Percentiles rank a stretch among this genome's conserved stretches.
Evolutionary conservation across 1,140 invertebrate genomes (phyloP).

Genomic region (Bicyclus anynana): DNA sequence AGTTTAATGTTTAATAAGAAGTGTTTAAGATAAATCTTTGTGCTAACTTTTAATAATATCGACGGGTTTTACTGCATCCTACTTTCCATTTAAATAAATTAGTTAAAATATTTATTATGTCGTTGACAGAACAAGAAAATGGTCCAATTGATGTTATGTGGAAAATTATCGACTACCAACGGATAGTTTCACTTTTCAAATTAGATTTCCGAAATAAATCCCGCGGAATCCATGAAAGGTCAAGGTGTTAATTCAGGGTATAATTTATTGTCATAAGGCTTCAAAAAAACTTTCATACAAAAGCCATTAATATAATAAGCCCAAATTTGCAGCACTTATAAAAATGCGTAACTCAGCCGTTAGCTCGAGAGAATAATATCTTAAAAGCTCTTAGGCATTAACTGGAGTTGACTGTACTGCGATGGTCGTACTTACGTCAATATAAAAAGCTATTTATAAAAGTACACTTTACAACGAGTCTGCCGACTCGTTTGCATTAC

Average conservation of each 20-base stretch:
- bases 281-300: no score
- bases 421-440: background rate
- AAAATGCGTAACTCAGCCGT: no score
- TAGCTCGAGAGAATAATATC: no score
- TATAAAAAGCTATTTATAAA: constrained; percentile 4
- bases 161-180: no score
- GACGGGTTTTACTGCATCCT: constrained; percentile 4
- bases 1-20: constrained; percentile 25
- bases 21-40: constrained; percentile 5
- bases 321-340: no score
- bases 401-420: background rate
- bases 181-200: no score
- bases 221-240: no score
- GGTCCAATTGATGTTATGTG: no score
- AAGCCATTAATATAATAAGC: no score
- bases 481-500: constrained; percentile 1
- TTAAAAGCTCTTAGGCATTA: background rate
- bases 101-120: background rate
- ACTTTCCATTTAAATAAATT: background rate
- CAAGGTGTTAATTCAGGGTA: no score
- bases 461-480: background rate
- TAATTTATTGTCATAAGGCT: no score
- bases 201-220: no score
- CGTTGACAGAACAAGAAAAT: background rate
- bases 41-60: constrained; percentile 8